These are phyloP conservation scores for Theristicus caerulescens DNA, from an alignment of 2,113 vertebrate genomes.

Conservation along the genomic window DNA sequence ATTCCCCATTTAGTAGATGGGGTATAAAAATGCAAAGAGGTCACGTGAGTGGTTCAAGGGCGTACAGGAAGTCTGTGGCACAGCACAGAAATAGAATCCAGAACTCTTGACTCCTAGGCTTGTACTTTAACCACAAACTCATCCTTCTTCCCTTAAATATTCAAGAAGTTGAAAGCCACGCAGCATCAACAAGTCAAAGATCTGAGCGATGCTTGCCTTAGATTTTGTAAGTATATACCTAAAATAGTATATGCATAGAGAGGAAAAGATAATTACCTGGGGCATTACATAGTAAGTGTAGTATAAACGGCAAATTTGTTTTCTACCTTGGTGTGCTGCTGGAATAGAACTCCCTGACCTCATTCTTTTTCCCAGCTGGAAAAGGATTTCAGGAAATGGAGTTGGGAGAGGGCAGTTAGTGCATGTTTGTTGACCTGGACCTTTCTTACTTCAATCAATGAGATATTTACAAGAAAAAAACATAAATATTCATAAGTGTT, in stretches of 20 bases:
- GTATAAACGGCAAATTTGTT: not conserved
- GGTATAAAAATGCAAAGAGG: constrained; percentile 8
- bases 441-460: not conserved
- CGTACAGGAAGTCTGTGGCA: constrained; percentile 17
- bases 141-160: constrained; percentile 18
- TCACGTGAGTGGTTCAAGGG: not conserved
- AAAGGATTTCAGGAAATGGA: constrained; percentile 10
- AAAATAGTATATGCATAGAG: not conserved
- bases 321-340: not conserved
- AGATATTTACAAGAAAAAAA: not conserved
- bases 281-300: not conserved
- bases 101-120: constrained; percentile 32
- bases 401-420: not conserved
- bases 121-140: constrained; percentile 1
- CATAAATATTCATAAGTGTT: not conserved
- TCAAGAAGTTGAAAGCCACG: not conserved
- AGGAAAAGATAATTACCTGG: constrained; percentile 5
- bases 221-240: not conserved
- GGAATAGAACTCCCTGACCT: not conserved
- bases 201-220: not conserved
- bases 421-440: not conserved
- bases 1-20: not conserved
- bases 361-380: not conserved
- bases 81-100: constrained; percentile 42
- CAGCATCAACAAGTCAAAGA: constrained; percentile 11